A percentile compares a stretch with the other conserved stretches of the same genome.
Conservation (phyloP, 2,888 invertebrate species). For the Caenorhabditis sp. region DNA sequence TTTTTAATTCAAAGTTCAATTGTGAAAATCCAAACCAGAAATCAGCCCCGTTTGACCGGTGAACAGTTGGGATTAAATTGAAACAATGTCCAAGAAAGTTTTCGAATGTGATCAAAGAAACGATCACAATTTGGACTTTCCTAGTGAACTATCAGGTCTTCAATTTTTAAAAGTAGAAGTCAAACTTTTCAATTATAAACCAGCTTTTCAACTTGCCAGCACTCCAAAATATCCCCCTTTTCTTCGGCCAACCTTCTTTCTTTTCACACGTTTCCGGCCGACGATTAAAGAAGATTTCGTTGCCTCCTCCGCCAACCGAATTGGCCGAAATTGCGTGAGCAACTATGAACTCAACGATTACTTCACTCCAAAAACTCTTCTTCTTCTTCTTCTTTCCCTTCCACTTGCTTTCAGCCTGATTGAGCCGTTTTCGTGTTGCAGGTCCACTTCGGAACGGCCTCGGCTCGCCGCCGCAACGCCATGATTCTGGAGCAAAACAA, state of each 20-base stretch:
- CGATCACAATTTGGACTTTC: no score
- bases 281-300: constrained; percentile 51
- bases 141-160: no score
- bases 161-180: no score
- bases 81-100: no score
- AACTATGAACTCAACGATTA: constrained; percentile 11
- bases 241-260: constrained; percentile 2
- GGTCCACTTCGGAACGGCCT: constrained; percentile 50
- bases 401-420: constrained; percentile 46
- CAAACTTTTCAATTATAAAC: not conserved
- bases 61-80: no score
- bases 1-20: no score
- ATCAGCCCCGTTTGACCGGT: no score
- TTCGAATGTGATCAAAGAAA: no score
- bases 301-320: constrained; percentile 1
- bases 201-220: no score
- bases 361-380: constrained; percentile 1
- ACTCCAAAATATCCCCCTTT: not conserved
- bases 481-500: constrained; percentile 52
- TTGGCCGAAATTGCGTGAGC: constrained; percentile 14
- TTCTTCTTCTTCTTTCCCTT: constrained; percentile 2
- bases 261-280: constrained; percentile 43
- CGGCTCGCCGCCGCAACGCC: constrained; percentile 56
- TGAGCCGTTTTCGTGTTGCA: constrained; percentile 9
- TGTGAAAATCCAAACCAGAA: no score